Conservation (phyloP, 2,797 vertebrate genomes). For the Sorex maritimensis region DNA sequence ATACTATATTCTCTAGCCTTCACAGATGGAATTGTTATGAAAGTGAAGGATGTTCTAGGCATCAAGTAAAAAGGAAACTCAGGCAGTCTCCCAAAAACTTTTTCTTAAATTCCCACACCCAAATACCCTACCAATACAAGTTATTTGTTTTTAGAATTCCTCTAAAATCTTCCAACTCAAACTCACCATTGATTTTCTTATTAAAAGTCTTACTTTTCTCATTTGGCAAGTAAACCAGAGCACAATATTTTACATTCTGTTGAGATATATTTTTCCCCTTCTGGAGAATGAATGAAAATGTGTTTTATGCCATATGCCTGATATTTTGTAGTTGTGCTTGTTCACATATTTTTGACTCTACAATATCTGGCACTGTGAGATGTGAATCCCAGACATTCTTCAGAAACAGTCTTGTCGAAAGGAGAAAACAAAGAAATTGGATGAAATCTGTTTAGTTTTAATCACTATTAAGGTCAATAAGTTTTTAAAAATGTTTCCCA, state of each 20-base stretch:
- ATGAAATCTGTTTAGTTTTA: slow-evolving; percentile 78
- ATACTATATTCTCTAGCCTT: neutral
- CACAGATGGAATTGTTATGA: neutral
- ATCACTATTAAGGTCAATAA: slow-evolving; percentile 66
- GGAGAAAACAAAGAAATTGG: slow-evolving; percentile 74
- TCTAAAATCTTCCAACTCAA: slow-evolving; percentile 62
- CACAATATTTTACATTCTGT: slow-evolving; percentile 86
- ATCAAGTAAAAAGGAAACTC: slow-evolving; percentile 44
- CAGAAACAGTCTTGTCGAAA: slow-evolving; percentile 40
- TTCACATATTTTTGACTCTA: slow-evolving; percentile 82
- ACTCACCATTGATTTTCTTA: slow-evolving; percentile 75
- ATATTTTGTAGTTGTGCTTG: slow-evolving; percentile 81
- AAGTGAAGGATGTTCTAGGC: slow-evolving; percentile 52
- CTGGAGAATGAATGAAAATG: slow-evolving; percentile 84
- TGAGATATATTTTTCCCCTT: slow-evolving; percentile 75
- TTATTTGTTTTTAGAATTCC: slow-evolving; percentile 72
- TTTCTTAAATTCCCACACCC: slow-evolving; percentile 52
- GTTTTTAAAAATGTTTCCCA: slow-evolving; percentile 76
- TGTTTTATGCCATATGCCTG: slow-evolving; percentile 85
- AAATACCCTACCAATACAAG: slow-evolving; percentile 49
- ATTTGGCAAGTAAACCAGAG: slow-evolving; percentile 83
- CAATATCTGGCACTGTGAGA: slow-evolving; percentile 73
- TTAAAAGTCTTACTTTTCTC: slow-evolving; percentile 80
- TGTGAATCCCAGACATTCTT: slow-evolving; percentile 63
- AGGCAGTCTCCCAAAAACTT: neutral